Evolutionary conservation across 2,888 invertebrate genomes (phyloP).

Genomic region (Elegia similella): DNA sequence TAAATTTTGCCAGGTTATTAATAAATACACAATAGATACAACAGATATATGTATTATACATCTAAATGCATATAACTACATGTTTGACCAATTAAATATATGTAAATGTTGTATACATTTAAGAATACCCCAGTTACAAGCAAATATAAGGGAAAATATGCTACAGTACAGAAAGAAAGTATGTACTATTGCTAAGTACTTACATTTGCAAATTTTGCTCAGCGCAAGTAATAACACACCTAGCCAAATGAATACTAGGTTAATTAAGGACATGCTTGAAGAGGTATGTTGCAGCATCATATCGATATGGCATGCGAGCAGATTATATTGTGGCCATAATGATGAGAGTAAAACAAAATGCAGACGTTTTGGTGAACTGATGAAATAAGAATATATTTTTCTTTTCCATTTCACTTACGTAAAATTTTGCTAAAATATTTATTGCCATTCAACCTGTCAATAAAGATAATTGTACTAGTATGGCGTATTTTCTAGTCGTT

Average conservation of each 20-base stretch:
- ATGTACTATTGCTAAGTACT: constrained; percentile 53
- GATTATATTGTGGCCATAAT: not conserved
- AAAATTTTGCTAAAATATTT: too few species aligned
- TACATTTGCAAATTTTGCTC: constrained; percentile 74
- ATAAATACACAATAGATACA: not conserved
- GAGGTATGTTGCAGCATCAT: constrained; percentile 27
- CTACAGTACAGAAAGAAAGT: constrained; percentile 24
- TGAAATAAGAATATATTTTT: not conserved
- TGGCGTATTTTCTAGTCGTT: too few species aligned
- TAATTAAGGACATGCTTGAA: constrained; percentile 54
- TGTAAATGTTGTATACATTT: not conserved
- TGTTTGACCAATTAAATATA: too few species aligned
- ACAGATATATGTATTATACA: not conserved
- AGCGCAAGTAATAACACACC: constrained; percentile 75
- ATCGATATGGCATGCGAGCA: constrained; percentile 43
- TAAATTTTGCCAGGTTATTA: not conserved
- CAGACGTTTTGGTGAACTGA: constrained; percentile 10
- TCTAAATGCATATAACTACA: too few species aligned
- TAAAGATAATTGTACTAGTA: too few species aligned
- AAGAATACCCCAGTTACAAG: not conserved
- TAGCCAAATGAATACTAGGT: constrained; percentile 72
- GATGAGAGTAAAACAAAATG: not conserved
- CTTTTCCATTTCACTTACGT: too few species aligned
- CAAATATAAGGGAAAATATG: not conserved
- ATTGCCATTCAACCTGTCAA: too few species aligned